These are phyloP conservation scores for Alaudala cheleensis DNA, from an alignment of 2,113 vertebrate genomes.

Conservation along the genomic window DNA sequence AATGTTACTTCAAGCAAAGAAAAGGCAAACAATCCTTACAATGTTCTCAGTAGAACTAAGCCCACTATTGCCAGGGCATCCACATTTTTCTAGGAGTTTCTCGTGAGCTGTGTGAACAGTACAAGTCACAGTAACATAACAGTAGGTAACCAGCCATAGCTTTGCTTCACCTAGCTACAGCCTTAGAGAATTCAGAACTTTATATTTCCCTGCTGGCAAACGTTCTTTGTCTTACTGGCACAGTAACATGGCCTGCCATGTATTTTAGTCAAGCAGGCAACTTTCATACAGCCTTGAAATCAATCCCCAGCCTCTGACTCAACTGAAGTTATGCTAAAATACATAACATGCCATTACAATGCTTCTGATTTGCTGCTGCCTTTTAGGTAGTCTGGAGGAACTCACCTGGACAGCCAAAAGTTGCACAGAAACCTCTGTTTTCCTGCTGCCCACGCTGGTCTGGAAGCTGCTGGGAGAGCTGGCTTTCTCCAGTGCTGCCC, in stretches of 20 bases:
- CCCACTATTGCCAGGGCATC: neutral
- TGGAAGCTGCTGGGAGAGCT: neutral
- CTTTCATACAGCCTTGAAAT: neutral
- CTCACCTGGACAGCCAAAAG: neutral
- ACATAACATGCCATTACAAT: neutral
- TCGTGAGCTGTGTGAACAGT: neutral
- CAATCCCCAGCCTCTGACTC: neutral
- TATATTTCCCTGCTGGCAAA: neutral
- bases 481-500: rapidly evolving
- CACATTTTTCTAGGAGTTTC: neutral
- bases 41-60: neutral
- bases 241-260: neutral
- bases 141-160: neutral
- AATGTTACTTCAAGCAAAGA: neutral
- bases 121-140: neutral
- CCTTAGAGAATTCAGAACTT: neutral
- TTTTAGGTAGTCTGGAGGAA: neutral
- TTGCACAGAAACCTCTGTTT: neutral
- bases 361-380: neutral
- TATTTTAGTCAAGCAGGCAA: neutral
- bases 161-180: neutral
- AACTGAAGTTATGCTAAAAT: neutral
- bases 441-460: rapidly evolving
- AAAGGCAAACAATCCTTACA: neutral
- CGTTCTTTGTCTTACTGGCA: neutral